These are phyloP conservation scores for Propithecus perrieri DNA, from an alignment of 2,797 vertebrate species.

Conservation along the genomic window DNA sequence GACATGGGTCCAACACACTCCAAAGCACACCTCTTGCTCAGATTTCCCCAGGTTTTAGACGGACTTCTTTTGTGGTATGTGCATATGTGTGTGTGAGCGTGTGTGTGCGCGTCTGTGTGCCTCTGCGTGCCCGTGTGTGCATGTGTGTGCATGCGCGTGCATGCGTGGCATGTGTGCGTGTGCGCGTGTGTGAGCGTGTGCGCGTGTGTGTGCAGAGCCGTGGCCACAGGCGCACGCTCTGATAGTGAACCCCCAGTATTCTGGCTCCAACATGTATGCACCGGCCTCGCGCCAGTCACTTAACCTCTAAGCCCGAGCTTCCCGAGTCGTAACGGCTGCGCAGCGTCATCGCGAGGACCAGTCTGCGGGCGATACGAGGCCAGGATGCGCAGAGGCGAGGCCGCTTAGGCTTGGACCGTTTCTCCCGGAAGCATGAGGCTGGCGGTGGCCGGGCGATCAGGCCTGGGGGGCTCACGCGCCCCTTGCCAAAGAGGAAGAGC, in stretches of 20 bases:
- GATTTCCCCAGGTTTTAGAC: too few relatives aligned
- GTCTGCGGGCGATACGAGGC: background rate
- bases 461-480: background rate
- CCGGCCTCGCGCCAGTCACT: background rate
- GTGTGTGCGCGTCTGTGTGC: background rate
- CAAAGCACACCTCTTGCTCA: too few relatives aligned
- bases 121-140: too few relatives aligned
- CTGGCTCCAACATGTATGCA: background rate
- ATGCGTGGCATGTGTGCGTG: rapidly evolving
- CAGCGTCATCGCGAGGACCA: background rate
- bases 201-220: rapidly evolving
- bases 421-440: too few relatives aligned
- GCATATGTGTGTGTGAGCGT: background rate
- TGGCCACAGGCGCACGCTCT: background rate
- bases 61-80: too few relatives aligned
- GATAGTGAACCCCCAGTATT: background rate
- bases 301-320: background rate
- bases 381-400: background rate
- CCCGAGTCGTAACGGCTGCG: background rate
- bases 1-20: too few relatives aligned
- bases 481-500: background rate
- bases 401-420: too few relatives aligned
- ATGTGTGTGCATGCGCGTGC: too few relatives aligned
- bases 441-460: background rate
- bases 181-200: background rate